These are phyloP conservation scores for Opisthocomus hoazin DNA, from an alignment of 2,113 vertebrate genomes.

Conservation along the genomic window DNA sequence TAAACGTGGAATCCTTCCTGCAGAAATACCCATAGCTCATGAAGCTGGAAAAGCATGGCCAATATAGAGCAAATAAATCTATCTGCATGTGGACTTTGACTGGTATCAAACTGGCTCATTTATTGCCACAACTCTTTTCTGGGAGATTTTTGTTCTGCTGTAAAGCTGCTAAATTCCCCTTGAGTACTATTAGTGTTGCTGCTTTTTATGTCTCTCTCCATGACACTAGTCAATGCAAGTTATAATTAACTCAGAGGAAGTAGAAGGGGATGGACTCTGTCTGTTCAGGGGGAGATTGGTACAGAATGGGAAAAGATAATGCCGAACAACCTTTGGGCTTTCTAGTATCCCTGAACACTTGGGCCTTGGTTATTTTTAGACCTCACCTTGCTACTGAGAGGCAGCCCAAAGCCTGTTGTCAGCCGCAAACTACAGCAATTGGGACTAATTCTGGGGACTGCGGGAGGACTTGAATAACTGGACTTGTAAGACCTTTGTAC, in stretches of 20 bases:
- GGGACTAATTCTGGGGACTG: not conserved
- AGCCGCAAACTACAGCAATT: not conserved
- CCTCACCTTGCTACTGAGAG: not conserved
- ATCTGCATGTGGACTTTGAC: conserved; percentile 56
- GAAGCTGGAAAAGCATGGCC: conserved; percentile 29
- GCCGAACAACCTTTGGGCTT: not conserved
- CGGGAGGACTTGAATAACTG: not conserved
- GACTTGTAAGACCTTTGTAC: conserved; percentile 8
- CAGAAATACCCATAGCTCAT: conserved; percentile 3
- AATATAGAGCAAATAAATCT: conserved; percentile 50
- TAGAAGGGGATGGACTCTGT: conserved; percentile 43
- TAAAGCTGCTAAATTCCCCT: conserved; percentile 65
- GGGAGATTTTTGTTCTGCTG: conserved; percentile 67
- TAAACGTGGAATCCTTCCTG: not conserved
- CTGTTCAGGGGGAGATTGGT: not conserved
- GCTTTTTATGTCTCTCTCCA: conserved; percentile 69
- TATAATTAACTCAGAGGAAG: conserved; percentile 68
- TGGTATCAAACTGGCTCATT: conserved; percentile 66
- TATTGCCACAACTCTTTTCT: conserved; percentile 64
- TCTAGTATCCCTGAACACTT: not conserved
- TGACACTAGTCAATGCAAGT: conserved; percentile 65
- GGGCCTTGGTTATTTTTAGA: not conserved
- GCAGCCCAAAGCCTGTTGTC: not conserved
- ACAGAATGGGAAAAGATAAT: not conserved
- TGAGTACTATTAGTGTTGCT: conserved; percentile 65